phyloP scores from a whole-genome alignment of 2,113 vertebrate species.

The Acanthisitta chloris region DNA sequence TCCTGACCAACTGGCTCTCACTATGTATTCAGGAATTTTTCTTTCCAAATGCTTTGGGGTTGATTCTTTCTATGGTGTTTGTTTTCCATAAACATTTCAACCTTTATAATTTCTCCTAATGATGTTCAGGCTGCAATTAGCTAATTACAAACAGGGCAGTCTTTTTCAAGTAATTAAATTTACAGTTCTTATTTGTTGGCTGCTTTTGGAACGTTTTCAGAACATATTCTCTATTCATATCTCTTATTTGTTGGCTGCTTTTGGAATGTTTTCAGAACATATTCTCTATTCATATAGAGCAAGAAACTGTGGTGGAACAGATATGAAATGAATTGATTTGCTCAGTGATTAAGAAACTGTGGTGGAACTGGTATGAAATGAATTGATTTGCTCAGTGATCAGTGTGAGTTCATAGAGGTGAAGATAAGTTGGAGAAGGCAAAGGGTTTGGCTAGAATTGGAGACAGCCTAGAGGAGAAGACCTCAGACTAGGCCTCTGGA shows the following conservation, averaged over 20 bases:
- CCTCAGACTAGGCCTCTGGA: background rate
- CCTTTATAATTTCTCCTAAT: background rate
- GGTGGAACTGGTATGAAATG: background rate
- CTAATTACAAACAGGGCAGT: background rate
- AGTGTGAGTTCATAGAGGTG: background rate
- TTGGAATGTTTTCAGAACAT: background rate
- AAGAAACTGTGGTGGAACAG: background rate
- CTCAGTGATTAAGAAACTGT: background rate
- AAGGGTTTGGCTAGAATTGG: background rate
- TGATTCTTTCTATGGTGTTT: background rate
- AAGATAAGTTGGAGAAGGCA: background rate
- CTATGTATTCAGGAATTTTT: background rate
- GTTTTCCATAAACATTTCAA: background rate
- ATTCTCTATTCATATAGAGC: background rate
- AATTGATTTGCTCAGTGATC: background rate
- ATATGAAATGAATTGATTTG: background rate
- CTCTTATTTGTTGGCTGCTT: background rate
- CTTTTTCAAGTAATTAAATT: constrained; percentile 18
- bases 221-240: background rate
- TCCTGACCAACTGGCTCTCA: background rate
- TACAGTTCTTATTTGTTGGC: background rate
- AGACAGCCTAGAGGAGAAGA: background rate
- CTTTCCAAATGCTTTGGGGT: background rate
- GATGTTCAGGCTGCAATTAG: background rate
- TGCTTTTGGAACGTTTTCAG: background rate